Conservation (phyloP, 2,888 invertebrate genomes). For the Dione juno region DNA sequence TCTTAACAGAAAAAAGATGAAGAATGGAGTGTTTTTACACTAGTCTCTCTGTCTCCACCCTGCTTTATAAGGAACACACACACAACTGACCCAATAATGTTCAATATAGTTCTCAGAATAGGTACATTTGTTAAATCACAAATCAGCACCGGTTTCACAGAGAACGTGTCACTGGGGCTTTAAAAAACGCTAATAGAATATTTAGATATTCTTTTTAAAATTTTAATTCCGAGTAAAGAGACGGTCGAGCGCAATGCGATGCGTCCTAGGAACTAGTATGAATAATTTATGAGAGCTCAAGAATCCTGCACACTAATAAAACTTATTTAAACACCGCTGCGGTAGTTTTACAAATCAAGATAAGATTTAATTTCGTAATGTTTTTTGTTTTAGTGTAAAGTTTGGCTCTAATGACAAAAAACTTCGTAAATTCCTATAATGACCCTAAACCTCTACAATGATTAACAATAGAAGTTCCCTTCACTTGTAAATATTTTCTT, state of each 20-base stretch:
- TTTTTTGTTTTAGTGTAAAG: background rate
- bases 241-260: background rate
- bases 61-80: too few relatives aligned
- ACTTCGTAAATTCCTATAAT: too few relatives aligned
- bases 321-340: constrained; percentile 8
- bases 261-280: constrained; percentile 14
- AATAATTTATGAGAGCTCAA: constrained; percentile 16
- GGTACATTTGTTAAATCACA: too few relatives aligned
- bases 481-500: too few relatives aligned
- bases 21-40: too few relatives aligned
- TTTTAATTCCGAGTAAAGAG: constrained; percentile 10
- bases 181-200: constrained; percentile 7
- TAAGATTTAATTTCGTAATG: constrained; percentile 1
- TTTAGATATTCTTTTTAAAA: constrained; percentile 19
- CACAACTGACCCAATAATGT: too few relatives aligned
- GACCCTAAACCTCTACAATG: too few relatives aligned
- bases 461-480: too few relatives aligned
- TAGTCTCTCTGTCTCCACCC: too few relatives aligned
- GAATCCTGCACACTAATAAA: constrained; percentile 8
- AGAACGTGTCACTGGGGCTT: background rate
- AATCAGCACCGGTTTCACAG: background rate
- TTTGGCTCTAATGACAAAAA: background rate
- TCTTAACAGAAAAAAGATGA: too few relatives aligned
- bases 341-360: constrained; percentile 12
- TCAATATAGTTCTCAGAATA: too few relatives aligned